A percentile compares a stretch with the other conserved stretches of the same genome.
Conservation (phyloP, 2,888 invertebrate species). For the Ptilodon capucinus region DNA sequence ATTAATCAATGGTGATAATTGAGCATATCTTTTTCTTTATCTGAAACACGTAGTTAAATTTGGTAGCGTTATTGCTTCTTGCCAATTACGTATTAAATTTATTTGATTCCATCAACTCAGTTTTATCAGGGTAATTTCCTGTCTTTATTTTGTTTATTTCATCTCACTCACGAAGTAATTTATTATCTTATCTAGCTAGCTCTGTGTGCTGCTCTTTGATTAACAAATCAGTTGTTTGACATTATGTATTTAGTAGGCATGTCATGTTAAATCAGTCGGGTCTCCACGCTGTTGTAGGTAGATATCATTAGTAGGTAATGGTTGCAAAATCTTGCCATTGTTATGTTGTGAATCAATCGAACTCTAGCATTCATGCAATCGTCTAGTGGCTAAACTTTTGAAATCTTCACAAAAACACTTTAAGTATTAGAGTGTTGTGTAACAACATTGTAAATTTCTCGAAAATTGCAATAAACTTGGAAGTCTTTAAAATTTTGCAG, state of each 20-base stretch:
- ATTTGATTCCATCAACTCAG: not conserved
- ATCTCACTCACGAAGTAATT: too few relatives aligned
- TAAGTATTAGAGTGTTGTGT: too few relatives aligned
- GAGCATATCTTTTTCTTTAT: not conserved
- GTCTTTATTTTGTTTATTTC: too few relatives aligned
- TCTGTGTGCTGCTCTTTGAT: not conserved
- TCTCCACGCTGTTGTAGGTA: conserved; percentile 24
- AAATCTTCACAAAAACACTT: conserved; percentile 1
- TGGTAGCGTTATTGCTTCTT: too few relatives aligned
- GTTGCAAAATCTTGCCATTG: conserved; percentile 47
- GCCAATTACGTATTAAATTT: not conserved
- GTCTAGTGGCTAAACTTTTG: conserved; percentile 10
- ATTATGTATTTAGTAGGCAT: conserved; percentile 11
- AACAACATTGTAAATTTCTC: too few relatives aligned
- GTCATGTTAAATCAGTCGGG: conserved; percentile 22
- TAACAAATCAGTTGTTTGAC: not conserved
- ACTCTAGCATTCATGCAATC: conserved; percentile 23
- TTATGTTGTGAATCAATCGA: conserved; percentile 36
- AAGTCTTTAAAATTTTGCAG: conserved; percentile 31
- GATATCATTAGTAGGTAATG: conserved; percentile 10
- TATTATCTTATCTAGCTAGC: too few relatives aligned
- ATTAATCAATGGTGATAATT: not conserved
- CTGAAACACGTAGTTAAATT: too few relatives aligned
- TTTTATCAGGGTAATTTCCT: not conserved
- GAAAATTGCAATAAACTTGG: too few relatives aligned